A percentile compares a stretch with the other conserved stretches of the same genome.
Conservation (phyloP, 2,888 invertebrate species). For the Baronia brevicornis region DNA sequence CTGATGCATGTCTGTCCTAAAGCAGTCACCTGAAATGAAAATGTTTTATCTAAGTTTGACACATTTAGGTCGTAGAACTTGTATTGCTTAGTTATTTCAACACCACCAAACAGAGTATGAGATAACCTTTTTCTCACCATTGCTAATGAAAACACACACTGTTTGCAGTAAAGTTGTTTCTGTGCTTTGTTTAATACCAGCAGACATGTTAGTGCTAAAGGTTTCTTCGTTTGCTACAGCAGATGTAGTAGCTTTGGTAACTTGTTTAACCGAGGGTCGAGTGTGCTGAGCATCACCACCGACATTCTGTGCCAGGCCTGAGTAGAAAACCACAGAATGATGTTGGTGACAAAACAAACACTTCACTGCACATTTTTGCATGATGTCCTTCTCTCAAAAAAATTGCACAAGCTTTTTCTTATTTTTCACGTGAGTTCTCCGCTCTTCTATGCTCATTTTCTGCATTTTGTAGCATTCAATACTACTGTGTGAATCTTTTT, state of each 20-base stretch:
- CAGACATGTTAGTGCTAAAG: too few relatives aligned
- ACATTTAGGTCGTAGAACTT: background rate
- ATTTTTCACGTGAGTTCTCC: too few relatives aligned
- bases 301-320: background rate
- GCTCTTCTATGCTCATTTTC: too few relatives aligned
- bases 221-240: background rate
- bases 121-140: too few relatives aligned
- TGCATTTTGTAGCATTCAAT: too few relatives aligned
- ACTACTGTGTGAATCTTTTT: too few relatives aligned
- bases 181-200: too few relatives aligned
- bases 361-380: background rate
- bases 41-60: background rate
- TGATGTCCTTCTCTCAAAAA: background rate
- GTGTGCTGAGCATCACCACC: background rate
- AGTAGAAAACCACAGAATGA: background rate
- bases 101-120: background rate
- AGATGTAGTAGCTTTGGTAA: background rate
- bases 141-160: too few relatives aligned
- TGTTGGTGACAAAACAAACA: background rate
- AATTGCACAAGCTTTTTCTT: conserved; percentile 1
- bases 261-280: background rate
- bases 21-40: background rate
- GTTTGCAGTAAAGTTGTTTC: too few relatives aligned
- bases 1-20: background rate
- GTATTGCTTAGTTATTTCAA: background rate